These are phyloP conservation scores for Lethenteron reissneri DNA, from an alignment of 2,113 vertebrate genomes.

Conservation along the genomic window DNA sequence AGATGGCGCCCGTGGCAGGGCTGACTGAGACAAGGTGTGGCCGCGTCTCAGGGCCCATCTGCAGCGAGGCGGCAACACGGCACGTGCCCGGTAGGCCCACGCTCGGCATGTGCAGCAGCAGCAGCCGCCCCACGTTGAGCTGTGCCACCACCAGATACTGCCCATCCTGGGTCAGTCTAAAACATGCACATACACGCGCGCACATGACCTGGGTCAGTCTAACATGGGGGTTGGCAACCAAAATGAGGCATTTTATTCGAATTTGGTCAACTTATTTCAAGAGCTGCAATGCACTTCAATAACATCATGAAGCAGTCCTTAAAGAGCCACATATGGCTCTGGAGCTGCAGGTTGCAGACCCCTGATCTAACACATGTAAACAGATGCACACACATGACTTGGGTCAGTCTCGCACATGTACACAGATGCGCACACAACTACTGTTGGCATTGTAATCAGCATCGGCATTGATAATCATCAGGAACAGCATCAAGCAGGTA, in stretches of 20 bases:
- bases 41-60: slow-evolving; percentile 49
- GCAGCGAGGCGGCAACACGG: slow-evolving; percentile 35
- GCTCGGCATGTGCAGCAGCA: slow-evolving; percentile 35
- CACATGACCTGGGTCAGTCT: slow-evolving; percentile 1
- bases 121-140: slow-evolving; percentile 49
- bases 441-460: too few species aligned
- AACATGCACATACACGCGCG: slow-evolving; percentile 6
- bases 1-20: slow-evolving; percentile 41
- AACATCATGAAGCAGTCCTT: background rate
- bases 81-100: slow-evolving; percentile 51
- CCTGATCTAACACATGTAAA: too few species aligned
- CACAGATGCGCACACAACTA: too few species aligned
- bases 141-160: slow-evolving; percentile 53
- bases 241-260: background rate
- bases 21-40: slow-evolving; percentile 69
- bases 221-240: background rate
- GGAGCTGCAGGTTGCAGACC: background rate
- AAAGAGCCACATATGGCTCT: background rate
- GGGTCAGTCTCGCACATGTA: too few species aligned
- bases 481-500: too few species aligned
- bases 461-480: too few species aligned
- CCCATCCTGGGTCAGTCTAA: slow-evolving; percentile 45
- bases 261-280: background rate
- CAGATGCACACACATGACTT: too few species aligned
- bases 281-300: background rate